Conservation (phyloP, 1,140 invertebrate genomes). For the Drosophila albomicans region DNA sequence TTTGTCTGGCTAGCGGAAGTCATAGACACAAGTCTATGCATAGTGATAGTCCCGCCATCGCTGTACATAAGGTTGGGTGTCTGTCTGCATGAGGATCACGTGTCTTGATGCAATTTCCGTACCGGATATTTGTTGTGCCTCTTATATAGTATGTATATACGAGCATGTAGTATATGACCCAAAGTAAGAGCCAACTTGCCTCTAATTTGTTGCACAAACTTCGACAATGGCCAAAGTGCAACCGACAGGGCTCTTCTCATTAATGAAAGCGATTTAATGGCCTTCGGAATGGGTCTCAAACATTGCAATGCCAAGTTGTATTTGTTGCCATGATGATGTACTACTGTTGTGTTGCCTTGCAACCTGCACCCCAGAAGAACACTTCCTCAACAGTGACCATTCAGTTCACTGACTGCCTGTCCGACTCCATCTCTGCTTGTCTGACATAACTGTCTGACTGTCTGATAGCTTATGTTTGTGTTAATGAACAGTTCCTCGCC, state of each 20-base stretch:
- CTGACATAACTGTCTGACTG: constrained; percentile 25
- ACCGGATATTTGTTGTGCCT: constrained; percentile 68
- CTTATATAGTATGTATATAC: background rate
- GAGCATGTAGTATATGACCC: constrained; percentile 25
- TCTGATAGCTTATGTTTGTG: constrained; percentile 78
- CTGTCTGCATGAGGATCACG: constrained; percentile 58
- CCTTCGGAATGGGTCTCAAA: constrained; percentile 46
- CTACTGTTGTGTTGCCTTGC: constrained; percentile 12
- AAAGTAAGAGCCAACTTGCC: constrained; percentile 67
- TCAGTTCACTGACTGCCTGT: constrained; percentile 4
- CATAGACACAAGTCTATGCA: constrained; percentile 49
- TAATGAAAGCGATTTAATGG: constrained; percentile 66
- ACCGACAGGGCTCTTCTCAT: constrained; percentile 34
- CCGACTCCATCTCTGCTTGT: constrained; percentile 38
- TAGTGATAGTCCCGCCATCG: constrained; percentile 13
- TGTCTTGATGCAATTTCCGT: constrained; percentile 79
- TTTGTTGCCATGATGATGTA: constrained; percentile 27
- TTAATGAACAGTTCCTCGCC: constrained; percentile 72
- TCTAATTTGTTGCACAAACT: constrained; percentile 78
- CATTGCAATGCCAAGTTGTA: constrained; percentile 27
- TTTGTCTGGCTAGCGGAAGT: constrained; percentile 75
- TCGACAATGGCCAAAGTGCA: constrained; percentile 46
- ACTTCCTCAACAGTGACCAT: constrained; percentile 11
- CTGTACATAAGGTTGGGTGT: no score
- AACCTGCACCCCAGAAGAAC: constrained; percentile 13